These are phyloP conservation scores for Pimpla rufipes DNA, from an alignment of 2,888 invertebrate species.

Conservation along the genomic window DNA sequence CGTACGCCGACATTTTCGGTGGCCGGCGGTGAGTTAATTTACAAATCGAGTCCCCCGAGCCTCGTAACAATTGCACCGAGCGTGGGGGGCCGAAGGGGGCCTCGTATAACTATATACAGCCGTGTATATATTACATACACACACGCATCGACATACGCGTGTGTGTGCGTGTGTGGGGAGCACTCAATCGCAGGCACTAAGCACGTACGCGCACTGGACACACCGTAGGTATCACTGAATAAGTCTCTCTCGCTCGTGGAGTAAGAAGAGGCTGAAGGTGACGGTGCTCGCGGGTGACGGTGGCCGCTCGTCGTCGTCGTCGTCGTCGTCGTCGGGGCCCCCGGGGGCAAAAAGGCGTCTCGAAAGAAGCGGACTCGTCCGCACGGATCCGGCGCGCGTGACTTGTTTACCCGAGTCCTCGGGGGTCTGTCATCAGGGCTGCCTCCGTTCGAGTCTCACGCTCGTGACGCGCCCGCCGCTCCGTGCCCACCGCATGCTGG, in stretches of 20 bases:
- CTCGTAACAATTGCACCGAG: slow-evolving; percentile 14
- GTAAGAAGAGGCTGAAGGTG: neutral
- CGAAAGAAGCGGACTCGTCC: slow-evolving; percentile 50
- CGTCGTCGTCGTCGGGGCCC: neutral
- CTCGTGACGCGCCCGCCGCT: slow-evolving; percentile 16
- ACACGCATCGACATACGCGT: neutral
- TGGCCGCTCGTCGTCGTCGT: slow-evolving; percentile 13
- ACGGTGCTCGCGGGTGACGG: neutral
- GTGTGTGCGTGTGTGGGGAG: slow-evolving; percentile 21
- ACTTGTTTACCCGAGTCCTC: slow-evolving; percentile 66
- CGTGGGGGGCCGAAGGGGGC: neutral
- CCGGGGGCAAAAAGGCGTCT: slow-evolving; percentile 16
- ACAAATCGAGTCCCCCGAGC: slow-evolving; percentile 38
- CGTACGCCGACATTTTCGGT: slow-evolving; percentile 91
- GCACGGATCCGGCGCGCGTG: slow-evolving; percentile 57
- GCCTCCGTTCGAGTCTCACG: slow-evolving; percentile 58
- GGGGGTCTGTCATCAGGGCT: slow-evolving; percentile 76
- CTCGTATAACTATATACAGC: neutral
- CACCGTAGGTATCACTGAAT: slow-evolving; percentile 49
- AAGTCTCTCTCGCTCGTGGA: slow-evolving; percentile 36
- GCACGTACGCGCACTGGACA: slow-evolving; percentile 80
- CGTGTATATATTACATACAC: neutral
- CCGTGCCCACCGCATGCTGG: slow-evolving; percentile 49
- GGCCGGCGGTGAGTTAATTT: slow-evolving; percentile 29
- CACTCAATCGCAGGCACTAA: slow-evolving; percentile 71